Base-by-base conservation (phyloP, 2,113 vertebrate species). In the Dasyornis broadbenti region DNA sequence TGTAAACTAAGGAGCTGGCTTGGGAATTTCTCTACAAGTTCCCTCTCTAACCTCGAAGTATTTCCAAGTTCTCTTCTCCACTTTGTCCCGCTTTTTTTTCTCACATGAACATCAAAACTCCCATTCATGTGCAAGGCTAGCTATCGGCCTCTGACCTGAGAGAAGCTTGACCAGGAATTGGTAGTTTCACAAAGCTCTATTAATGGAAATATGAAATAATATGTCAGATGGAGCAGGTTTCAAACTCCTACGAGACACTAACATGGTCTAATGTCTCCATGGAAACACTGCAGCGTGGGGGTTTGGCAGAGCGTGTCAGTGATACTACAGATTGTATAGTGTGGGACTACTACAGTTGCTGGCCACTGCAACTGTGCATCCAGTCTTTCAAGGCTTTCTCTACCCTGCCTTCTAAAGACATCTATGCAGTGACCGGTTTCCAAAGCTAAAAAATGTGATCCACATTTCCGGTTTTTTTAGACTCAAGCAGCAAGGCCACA, bases 251-350 rank as follows among this genome's bases (percentile, higher is more conserved):
- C 42, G 1, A 60, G 47, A 65, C 59, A 5, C 33, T 69, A 50
- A 69, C 33, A 22, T 95, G 95, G 79, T 92, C 65, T 90, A 57
- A 21, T 39, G 94, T 97, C 96, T 97, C 97, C 96, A 92, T 95
- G 97, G 97, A 97, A 98, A 97, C 88, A 56, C 56, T 57, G 63
- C 81, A 94, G 84, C 3, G 0, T 70, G 65, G 89, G 44, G 70
- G 70, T 47, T 86, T 42, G 87, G 64, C 64, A 53, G 45, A 28
- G 35, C 28, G 1, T 80, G 45, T 33, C 1, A 0, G 81, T 93
- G 81, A 59, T 96, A 88, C 91, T 94, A 94, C 68, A 56, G 75
- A 45, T 7, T 73, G 59, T 81, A 2, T 39, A 33, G n/a, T 52
- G 47, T 64, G 63, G 78, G 37, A 37, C 53, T 82, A 13, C 64